Base-by-base conservation (phyloP, 2,113 vertebrate species). In the Chamaetylas fuelleborni region DNA sequence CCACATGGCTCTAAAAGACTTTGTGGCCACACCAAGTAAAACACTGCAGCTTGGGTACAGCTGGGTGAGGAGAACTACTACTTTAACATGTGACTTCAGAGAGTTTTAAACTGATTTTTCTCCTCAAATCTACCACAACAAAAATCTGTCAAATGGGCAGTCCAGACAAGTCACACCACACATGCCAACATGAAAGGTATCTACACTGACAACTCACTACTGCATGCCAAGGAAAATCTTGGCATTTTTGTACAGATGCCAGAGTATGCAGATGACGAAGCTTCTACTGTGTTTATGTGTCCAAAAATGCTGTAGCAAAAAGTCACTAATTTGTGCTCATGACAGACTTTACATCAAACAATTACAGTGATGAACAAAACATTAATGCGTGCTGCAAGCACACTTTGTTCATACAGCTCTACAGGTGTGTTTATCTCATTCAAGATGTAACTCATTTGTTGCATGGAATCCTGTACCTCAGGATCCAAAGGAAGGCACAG, bases 1-100 rank as follows among this genome's bases (percentile, higher is more conserved):
- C 20, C 3, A 6, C 0, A 0, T 5, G 5, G 31, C 47, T 57
- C 61, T 26, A 28, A 29, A 72, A 64, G 40, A 7, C 17, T 53
- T 43, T 16, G 60, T 29, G 23, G 38, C 19, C 81, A 57, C 33
- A 57, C 16, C 71, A 42, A 51, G 15, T 11, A 42, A 31, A 69
- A 73, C 17, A 29, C 8, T 19, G 15, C 18, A 58, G 34, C 12
- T 69, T 17, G 8, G 51, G 43, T 4, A 45, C 20, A n/a, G 50
- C n/a, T 58, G 1, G 12, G 14, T 57, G 15, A 89, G 54, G 5
- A 67, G 18, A 86, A 38, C 25, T 54, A 51, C 36, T 34, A 4
- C 6, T 57, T 69, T 22, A 60, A 61, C 12, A 45, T 4, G 2
- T 22, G 24, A 22, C n/a, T 65, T 83, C 25, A 45, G 9, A 11